These are phyloP conservation scores for Cheilosia impressa DNA, from an alignment of 2,888 invertebrate species.

Conservation along the genomic window DNA sequence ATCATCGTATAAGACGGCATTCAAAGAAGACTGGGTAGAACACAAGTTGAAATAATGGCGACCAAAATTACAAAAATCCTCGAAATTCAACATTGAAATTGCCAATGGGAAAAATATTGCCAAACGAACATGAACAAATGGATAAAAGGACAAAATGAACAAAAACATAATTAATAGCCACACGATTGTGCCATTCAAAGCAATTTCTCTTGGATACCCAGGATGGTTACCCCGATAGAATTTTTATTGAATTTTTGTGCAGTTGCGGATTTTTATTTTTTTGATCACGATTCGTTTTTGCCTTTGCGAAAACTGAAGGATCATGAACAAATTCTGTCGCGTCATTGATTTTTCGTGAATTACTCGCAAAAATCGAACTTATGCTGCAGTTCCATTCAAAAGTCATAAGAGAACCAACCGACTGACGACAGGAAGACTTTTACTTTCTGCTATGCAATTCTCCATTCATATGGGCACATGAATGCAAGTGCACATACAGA, in stretches of 20 bases:
- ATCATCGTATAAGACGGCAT: conserved; percentile 6
- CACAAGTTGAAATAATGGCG: conserved; percentile 69
- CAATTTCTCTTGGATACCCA: conserved; percentile 64
- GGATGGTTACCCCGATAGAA: not conserved
- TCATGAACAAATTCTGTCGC: conserved; percentile 33
- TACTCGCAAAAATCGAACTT: conserved; percentile 11
- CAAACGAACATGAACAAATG: conserved; percentile 41
- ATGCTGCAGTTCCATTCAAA: conserved; percentile 15
- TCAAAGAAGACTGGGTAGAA: not conserved
- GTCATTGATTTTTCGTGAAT: conserved; percentile 40
- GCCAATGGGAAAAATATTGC: conserved; percentile 70
- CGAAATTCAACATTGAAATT: conserved; percentile 65
- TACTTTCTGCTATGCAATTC: conserved; percentile 42
- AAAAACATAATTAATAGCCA: conserved; percentile 73
- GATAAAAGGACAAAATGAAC: conserved; percentile 43
- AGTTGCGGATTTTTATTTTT: not conserved
- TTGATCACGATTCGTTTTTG: not conserved
- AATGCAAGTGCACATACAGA: not conserved
- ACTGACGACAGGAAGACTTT: conserved; percentile 39
- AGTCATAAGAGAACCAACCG: conserved; percentile 6
- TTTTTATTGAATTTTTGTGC: conserved; percentile 3
- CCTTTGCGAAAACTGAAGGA: conserved; percentile 1
- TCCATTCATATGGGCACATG: conserved; percentile 21
- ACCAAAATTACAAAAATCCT: conserved; percentile 67
- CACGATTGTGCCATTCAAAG: conserved; percentile 75